Conservation (phyloP, 2,113 vertebrate species). For the Petrocephalus microphthalmus region DNA sequence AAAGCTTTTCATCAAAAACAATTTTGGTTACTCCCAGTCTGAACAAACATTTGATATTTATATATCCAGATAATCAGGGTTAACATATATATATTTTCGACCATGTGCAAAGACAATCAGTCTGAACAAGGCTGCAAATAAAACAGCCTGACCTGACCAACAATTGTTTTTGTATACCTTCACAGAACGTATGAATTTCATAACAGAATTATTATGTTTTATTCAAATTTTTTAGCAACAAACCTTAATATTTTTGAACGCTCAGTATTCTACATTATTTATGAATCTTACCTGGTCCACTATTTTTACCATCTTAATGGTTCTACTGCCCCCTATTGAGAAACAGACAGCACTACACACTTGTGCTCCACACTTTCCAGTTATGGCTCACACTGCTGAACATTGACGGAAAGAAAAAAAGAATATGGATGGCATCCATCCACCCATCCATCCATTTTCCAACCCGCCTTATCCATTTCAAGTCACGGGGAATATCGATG, state of each 20-base stretch:
- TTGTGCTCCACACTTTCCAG: not conserved
- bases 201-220: not conserved
- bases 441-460: too few species aligned
- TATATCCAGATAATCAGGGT: not conserved
- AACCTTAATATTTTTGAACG: not conserved
- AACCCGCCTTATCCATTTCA: too few species aligned
- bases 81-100: not conserved
- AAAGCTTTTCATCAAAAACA: not conserved
- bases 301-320: not conserved
- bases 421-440: not conserved
- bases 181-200: not conserved
- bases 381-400: not conserved
- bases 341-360: not conserved
- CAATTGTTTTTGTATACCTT: not conserved
- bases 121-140: not conserved
- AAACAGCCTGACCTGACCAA: not conserved
- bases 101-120: not conserved
- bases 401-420: not conserved
- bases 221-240: not conserved
- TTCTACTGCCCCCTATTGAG: conserved; percentile 17
- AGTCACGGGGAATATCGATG: not conserved
- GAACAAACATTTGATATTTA: not conserved
- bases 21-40: not conserved
- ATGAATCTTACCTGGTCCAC: not conserved
- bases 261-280: not conserved